phyloP scores from a whole-genome alignment of 1,140 invertebrate genomes.

The Drosophila saltans region DNA sequence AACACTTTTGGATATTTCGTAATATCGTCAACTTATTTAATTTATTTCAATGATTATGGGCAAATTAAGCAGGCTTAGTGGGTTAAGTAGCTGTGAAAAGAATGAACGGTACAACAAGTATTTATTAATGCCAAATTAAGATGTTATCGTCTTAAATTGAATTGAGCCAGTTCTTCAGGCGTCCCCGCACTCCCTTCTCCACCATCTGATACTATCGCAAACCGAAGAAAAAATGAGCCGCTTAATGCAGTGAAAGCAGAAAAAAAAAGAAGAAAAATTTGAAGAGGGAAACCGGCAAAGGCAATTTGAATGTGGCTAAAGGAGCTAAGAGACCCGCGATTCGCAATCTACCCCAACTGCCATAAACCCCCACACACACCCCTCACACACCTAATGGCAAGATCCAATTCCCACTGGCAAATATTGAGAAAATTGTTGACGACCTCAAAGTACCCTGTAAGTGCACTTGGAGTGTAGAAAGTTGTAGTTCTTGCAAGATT shows the following conservation, averaged over 20 bases:
- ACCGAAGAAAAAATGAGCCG: conserved; percentile 56
- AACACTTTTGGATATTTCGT: too few relatives aligned
- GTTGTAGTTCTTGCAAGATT: too few relatives aligned
- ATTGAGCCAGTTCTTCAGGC: conserved; percentile 32
- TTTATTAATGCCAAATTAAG: conserved; percentile 78
- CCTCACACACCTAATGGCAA: background rate
- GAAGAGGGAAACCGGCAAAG: conserved; percentile 16
- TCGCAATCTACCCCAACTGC: conserved; percentile 12
- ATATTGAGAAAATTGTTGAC: background rate
- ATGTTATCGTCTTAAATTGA: conserved; percentile 78
- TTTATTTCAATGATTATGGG: conserved; percentile 31
- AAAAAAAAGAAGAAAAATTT: conserved; percentile 27
- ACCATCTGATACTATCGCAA: background rate
- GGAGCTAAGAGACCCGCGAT: conserved; percentile 33
- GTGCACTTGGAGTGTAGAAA: too few relatives aligned
- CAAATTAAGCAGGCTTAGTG: conserved; percentile 38
- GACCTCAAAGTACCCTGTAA: background rate
- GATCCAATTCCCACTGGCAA: conserved; percentile 56
- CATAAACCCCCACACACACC: background rate
- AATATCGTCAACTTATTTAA: too few relatives aligned
- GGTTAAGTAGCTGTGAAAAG: conserved; percentile 36
- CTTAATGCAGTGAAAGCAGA: conserved; percentile 66
- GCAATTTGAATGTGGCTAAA: conserved; percentile 6
- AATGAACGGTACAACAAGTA: conserved; percentile 47
- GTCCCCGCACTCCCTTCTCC: background rate